A percentile compares a stretch with the other conserved stretches of the same genome.
These are phyloP conservation scores for Elephantulus edwardii DNA, from an alignment of 2,113 vertebrate genomes.

Conservation along the genomic window DNA sequence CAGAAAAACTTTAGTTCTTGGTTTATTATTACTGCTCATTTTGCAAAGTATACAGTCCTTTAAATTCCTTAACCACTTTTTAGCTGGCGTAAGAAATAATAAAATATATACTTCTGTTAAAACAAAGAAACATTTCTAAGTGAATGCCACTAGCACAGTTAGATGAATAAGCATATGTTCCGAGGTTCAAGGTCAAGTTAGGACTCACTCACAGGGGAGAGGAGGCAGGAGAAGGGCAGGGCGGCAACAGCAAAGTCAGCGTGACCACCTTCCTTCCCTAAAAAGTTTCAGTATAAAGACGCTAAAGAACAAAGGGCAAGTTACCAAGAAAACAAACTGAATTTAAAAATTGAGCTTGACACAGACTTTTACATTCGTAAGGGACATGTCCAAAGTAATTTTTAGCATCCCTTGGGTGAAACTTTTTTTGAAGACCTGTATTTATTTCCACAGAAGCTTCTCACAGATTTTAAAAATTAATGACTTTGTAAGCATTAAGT, in stretches of 20 bases:
- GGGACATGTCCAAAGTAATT: background rate
- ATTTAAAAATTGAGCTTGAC: constrained; percentile 3
- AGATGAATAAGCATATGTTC: background rate
- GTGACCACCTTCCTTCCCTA: background rate
- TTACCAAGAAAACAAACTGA: constrained; percentile 26
- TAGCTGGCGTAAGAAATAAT: background rate
- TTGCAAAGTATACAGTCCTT: background rate
- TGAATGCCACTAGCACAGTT: background rate
- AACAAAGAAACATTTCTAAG: background rate
- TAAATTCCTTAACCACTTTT: background rate
- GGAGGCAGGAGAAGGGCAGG: background rate
- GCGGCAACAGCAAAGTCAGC: background rate
- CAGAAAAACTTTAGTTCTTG: background rate
- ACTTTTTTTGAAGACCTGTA: background rate
- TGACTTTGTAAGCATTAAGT: background rate
- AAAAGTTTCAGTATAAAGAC: constrained; percentile 8
- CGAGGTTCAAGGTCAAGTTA: background rate
- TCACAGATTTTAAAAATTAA: background rate
- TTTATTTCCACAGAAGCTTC: background rate
- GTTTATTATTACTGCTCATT: background rate
- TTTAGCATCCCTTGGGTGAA: background rate
- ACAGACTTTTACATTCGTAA: constrained; percentile 2
- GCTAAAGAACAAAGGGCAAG: background rate
- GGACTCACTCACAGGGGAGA: background rate
- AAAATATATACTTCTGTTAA: background rate